phyloP scores from a whole-genome alignment of 2,888 invertebrate genomes.

The Nesidiocoris tenuis region DNA sequence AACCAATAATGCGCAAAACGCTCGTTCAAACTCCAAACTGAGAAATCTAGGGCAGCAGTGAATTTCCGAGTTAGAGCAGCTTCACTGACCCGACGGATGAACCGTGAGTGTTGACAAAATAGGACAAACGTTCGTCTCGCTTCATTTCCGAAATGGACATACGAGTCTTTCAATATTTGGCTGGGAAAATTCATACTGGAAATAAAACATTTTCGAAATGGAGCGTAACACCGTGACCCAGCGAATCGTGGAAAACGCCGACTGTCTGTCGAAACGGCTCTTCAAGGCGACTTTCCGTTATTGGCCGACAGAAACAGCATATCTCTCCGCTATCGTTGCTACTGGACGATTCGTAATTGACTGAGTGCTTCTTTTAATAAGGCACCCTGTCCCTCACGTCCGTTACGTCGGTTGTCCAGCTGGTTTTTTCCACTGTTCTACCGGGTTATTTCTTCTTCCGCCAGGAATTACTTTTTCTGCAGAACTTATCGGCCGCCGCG shows the following conservation, averaged over 20 bases:
- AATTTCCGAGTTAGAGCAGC: too few relatives aligned
- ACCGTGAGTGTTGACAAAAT: too few relatives aligned
- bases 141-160: too few relatives aligned
- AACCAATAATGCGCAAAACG: too few relatives aligned
- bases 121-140: too few relatives aligned
- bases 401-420: conserved; percentile 20
- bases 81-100: too few relatives aligned
- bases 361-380: conserved; percentile 41
- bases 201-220: neutral
- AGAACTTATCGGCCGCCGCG: too few relatives aligned
- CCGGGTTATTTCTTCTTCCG: too few relatives aligned
- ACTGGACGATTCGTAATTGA: conserved; percentile 28
- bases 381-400: conserved; percentile 28
- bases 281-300: conserved; percentile 16
- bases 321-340: conserved; percentile 34
- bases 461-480: too few relatives aligned
- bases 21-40: too few relatives aligned
- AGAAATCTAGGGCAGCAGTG: too few relatives aligned
- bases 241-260: neutral
- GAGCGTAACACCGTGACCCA: neutral
- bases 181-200: neutral
- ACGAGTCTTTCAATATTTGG: too few relatives aligned
- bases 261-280: neutral
- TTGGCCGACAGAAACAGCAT: conserved; percentile 32
- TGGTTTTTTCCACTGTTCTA: conserved; percentile 27